Evolutionary conservation across 2,113 vertebrate genomes (phyloP).

Genomic region (Zonotrichia leucophrys): DNA sequence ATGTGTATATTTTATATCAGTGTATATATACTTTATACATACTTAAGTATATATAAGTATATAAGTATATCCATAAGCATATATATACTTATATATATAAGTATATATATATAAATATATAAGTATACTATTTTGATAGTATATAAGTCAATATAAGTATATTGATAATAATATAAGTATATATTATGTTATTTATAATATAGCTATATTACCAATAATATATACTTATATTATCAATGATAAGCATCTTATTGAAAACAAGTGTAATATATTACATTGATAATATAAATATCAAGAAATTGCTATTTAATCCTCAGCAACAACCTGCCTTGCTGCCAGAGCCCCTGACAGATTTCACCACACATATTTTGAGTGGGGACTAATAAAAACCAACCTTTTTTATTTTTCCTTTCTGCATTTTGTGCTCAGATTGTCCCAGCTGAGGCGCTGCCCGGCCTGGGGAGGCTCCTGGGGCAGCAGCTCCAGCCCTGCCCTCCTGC

Average conservation of each 20-base stretch:
- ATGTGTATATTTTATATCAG: too few relatives aligned
- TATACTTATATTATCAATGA: not conserved
- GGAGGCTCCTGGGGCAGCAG: not conserved
- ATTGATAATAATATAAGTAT: too few relatives aligned
- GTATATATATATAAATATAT: too few relatives aligned
- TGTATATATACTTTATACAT: too few relatives aligned
- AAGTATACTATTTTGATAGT: too few relatives aligned
- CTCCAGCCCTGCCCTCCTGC: slow-evolving; percentile 16
- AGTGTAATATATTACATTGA: not conserved
- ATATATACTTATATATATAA: too few relatives aligned
- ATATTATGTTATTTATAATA: too few relatives aligned
- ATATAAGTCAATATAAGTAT: too few relatives aligned
- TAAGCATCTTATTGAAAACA: not conserved
- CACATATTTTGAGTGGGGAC: fast-evolving
- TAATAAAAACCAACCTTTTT: not conserved
- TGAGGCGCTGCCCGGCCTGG: not conserved
- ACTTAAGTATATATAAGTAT: too few relatives aligned
- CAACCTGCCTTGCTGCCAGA: not conserved
- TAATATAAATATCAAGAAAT: not conserved
- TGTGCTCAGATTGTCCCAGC: not conserved
- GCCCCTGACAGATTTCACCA: fast-evolving
- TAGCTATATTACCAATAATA: not conserved
- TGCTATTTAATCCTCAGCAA: fast-evolving
- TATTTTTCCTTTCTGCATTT: not conserved
- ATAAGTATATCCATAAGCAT: too few relatives aligned